These are phyloP conservation scores for Bufotes viridis DNA, from an alignment of 2,797 vertebrate species.

Conservation along the genomic window DNA sequence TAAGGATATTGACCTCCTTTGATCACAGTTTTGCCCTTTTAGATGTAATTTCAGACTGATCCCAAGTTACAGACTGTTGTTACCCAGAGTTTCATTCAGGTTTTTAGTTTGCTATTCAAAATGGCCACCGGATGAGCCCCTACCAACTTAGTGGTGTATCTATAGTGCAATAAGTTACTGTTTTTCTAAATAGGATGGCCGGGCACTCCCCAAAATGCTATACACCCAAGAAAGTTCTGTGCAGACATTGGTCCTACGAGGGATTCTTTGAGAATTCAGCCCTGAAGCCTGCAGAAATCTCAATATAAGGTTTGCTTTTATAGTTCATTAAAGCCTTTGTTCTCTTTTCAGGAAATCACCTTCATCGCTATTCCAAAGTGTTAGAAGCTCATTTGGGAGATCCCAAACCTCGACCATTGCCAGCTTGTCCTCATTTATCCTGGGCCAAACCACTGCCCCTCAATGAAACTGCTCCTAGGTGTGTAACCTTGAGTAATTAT, in stretches of 20 bases:
- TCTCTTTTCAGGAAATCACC: constrained; percentile 86
- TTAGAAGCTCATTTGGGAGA: constrained; percentile 92
- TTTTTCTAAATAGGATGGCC: not conserved
- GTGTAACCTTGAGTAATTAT: constrained; percentile 38
- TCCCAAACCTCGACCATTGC: constrained; percentile 91
- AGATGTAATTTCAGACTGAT: too few relatives aligned
- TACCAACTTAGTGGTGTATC: too few relatives aligned
- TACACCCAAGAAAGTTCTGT: not conserved
- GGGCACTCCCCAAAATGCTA: not conserved
- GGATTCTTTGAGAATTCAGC: not conserved
- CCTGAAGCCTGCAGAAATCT: not conserved
- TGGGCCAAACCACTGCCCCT: constrained; percentile 98
- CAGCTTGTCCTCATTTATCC: constrained; percentile 95
- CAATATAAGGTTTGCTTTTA: not conserved
- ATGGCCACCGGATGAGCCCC: too few relatives aligned
- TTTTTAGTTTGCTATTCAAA: not conserved
- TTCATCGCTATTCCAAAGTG: constrained; percentile 97
- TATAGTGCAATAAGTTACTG: not conserved
- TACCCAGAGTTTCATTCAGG: too few relatives aligned
- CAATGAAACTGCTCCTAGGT: constrained; percentile 97
- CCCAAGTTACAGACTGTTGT: too few relatives aligned
- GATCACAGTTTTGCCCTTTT: too few relatives aligned
- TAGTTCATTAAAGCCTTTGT: not conserved
- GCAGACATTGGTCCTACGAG: not conserved
- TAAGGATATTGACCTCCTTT: too few relatives aligned